phyloP scores from a whole-genome alignment of 2,113 vertebrate genomes.

The Bujurquina vittata region DNA sequence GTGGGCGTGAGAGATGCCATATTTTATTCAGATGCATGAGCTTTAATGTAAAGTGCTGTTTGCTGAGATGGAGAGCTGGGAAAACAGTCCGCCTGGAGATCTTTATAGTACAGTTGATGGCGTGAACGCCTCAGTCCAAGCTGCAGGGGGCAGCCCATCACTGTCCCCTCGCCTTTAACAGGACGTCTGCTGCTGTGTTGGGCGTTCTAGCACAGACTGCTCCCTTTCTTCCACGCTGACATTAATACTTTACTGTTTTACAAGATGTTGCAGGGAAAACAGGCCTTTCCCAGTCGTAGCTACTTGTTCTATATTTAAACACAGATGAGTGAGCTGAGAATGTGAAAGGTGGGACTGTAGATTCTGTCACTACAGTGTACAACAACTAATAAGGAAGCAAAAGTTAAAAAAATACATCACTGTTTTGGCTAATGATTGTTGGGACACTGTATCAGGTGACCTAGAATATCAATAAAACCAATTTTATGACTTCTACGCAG shows the following conservation, averaged over 20 bases:
- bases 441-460: background rate
- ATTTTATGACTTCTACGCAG: background rate
- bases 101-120: background rate
- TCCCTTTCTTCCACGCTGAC: background rate
- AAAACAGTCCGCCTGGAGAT: background rate
- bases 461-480: background rate
- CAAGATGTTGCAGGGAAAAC: background rate
- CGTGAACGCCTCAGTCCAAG: background rate
- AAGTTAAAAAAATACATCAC: background rate
- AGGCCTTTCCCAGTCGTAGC: too few relatives aligned
- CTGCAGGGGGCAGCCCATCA: conserved; percentile 57
- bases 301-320: background rate
- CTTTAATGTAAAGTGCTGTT: background rate
- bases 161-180: background rate
- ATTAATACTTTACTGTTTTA: background rate
- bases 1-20: background rate
- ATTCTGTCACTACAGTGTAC: background rate
- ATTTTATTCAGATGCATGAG: background rate
- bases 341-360: background rate
- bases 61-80: background rate
- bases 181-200: background rate
- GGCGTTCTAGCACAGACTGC: background rate
- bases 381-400: background rate
- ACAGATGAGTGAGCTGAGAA: background rate
- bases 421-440: background rate